Percentiles rank a stretch among this genome's conserved stretches.
Conservation (phyloP, 2,888 invertebrate species). For the Hartigia nigra region DNA sequence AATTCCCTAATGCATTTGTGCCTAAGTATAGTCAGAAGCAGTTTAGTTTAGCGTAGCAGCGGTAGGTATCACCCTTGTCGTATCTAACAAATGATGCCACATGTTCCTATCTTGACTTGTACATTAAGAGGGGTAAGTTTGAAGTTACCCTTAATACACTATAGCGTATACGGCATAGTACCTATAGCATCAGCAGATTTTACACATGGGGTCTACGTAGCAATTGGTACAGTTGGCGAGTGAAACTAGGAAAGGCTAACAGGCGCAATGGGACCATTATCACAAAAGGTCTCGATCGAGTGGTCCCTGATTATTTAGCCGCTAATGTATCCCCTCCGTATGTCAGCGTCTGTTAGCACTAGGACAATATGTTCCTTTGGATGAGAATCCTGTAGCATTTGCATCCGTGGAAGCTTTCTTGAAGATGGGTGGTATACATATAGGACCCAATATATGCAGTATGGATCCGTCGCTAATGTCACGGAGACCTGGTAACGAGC, state of each 20-base stretch:
- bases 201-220: slow-evolving; percentile 20
- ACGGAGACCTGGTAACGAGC: neutral
- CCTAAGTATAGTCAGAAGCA: slow-evolving; percentile 40
- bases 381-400: neutral
- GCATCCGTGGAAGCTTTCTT: neutral
- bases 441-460: neutral
- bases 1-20: slow-evolving; percentile 36
- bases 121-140: slow-evolving; percentile 12
- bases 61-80: slow-evolving; percentile 26
- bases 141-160: slow-evolving; percentile 3
- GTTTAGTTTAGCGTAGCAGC: slow-evolving; percentile 43
- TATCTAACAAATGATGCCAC: slow-evolving; percentile 65
- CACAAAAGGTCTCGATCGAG: slow-evolving; percentile 51
- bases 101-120: slow-evolving; percentile 63
- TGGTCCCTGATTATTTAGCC: slow-evolving; percentile 57
- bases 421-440: neutral
- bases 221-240: slow-evolving; percentile 53
- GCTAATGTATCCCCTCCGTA: slow-evolving; percentile 52
- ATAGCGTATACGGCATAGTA: slow-evolving; percentile 2
- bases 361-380: neutral
- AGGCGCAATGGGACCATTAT: slow-evolving; percentile 61
- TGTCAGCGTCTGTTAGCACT: slow-evolving; percentile 25
- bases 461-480: neutral
- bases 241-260: slow-evolving; percentile 50
- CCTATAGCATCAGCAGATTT: neutral